Base-by-base conservation (phyloP, 2,113 vertebrate species). In the Eptatretus burgeri region DNA sequence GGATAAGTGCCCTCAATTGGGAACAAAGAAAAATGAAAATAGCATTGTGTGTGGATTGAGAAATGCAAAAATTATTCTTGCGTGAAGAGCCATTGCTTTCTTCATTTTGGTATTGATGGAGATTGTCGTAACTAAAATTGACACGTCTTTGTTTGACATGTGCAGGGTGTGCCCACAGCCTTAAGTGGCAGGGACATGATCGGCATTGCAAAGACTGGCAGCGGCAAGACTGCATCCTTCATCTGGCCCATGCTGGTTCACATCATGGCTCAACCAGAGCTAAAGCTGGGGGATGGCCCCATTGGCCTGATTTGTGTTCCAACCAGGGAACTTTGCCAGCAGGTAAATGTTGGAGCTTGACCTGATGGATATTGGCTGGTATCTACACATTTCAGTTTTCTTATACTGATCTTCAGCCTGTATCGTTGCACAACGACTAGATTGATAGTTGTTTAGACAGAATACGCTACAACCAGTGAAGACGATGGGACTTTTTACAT, bases 201-300 rank as follows among this genome's bases (percentile, higher is more conserved):
- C 66, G 91, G 91, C 62, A 96, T 98, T 67, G 91, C 91, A 51
- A 98, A 98, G 73, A 98, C 91, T 13, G 91, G 91, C 65, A 98
- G 91, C 18, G 91, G 89, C 5, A 98, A 98, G 72, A 98, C 91
- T 2, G 91, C 87, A 27, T 88, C 91, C 3, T 98, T 95, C 69
- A 98, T 98, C 71, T 98, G 91, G 91, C 91, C 91, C 0, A 93
- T 95, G 79, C 68, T 98, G 72, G 83, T 98, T 71, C 91, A 98
- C 68, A 98, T 98, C 74, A 95, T 98, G 89, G 91, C 94, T 70
- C 91, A 98, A 71, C 95, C 91, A 69, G 91, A 98, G 68, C 73
- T 98, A 51, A 80, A 95, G 50, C 70, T 79, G 0, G 89, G 87
- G 5, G 89, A 98, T 67, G 91, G 91, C 11, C 91, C 91, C 53